Conservation (phyloP, 2,888 invertebrate genomes). For the Venusia cambrica region DNA sequence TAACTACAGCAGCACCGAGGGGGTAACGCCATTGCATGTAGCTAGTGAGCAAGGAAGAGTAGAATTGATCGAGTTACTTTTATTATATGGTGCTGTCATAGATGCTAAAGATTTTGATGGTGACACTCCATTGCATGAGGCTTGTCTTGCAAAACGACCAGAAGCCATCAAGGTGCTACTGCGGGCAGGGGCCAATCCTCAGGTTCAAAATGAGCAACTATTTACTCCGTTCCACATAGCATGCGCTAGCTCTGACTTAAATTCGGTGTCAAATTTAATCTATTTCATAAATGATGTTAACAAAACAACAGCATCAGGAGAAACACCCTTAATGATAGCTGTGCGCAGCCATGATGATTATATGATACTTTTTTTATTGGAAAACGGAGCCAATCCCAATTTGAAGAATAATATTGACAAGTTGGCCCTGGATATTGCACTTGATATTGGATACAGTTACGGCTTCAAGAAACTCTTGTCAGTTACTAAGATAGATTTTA, state of each 20-base stretch:
- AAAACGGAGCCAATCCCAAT: conserved; percentile 63
- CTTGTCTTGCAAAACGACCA: conserved; percentile 50
- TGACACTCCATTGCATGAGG: conserved; percentile 72
- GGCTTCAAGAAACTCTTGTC: conserved; percentile 55
- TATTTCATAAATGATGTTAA: conserved; percentile 64
- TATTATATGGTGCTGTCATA: conserved; percentile 63
- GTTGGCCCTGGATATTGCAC: conserved; percentile 58
- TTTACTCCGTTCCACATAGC: conserved; percentile 71
- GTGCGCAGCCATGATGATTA: conserved; percentile 50
- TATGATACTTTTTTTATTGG: conserved; percentile 58
- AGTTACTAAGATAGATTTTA: conserved; percentile 46
- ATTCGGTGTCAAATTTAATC: conserved; percentile 50
- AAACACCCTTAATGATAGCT: conserved; percentile 61
- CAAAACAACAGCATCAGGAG: conserved; percentile 50
- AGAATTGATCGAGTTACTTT: conserved; percentile 57
- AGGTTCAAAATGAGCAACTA: conserved; percentile 54
- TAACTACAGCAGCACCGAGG: conserved; percentile 68
- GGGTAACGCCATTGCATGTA: conserved; percentile 70
- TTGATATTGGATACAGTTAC: conserved; percentile 48
- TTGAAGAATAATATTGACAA: conserved; percentile 52
- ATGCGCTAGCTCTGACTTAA: conserved; percentile 57
- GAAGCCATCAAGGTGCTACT: conserved; percentile 54
- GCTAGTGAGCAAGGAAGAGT: conserved; percentile 60
- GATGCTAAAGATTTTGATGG: conserved; percentile 74
- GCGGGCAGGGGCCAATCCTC: conserved; percentile 66